A percentile compares a stretch with the other conserved stretches of the same genome.
Conservation (phyloP, 2,888 invertebrate genomes). For the Lasioglossum villosulum region DNA sequence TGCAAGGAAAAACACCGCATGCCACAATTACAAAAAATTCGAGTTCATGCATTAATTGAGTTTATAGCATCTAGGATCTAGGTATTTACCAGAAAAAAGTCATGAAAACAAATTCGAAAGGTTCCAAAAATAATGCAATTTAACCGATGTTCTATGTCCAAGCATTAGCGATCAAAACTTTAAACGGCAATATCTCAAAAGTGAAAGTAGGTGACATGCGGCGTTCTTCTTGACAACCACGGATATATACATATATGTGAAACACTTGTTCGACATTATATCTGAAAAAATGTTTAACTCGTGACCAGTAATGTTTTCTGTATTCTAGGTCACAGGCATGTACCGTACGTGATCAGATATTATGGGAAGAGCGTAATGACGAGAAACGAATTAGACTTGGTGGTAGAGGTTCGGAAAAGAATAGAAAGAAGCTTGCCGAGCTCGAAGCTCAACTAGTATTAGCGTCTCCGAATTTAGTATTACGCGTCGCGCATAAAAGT, state of each 20-base stretch:
- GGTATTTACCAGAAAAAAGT: no score
- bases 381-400: slow-evolving; percentile 88
- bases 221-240: no score
- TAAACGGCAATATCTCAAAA: no score
- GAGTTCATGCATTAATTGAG: no score
- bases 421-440: slow-evolving; percentile 95
- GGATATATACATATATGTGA: slow-evolving; percentile 44
- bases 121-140: no score
- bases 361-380: slow-evolving; percentile 90
- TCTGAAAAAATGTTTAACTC: neutral
- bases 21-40: no score
- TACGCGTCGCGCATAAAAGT: slow-evolving; percentile 91
- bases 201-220: no score
- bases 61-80: no score
- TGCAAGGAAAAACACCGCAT: no score
- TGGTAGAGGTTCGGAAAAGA: slow-evolving; percentile 90
- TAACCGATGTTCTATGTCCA: no score
- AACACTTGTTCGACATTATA: neutral
- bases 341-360: slow-evolving; percentile 93
- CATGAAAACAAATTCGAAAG: no score
- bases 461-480: slow-evolving; percentile 95
- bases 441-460: slow-evolving; percentile 95
- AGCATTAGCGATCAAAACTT: no score
- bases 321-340: slow-evolving; percentile 91
- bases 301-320: slow-evolving; percentile 6